A percentile compares a stretch with the other conserved stretches of the same genome.
Evolutionary conservation across 2,888 invertebrate species (phyloP).

Genomic region (Ptychoptera contaminata): DNA sequence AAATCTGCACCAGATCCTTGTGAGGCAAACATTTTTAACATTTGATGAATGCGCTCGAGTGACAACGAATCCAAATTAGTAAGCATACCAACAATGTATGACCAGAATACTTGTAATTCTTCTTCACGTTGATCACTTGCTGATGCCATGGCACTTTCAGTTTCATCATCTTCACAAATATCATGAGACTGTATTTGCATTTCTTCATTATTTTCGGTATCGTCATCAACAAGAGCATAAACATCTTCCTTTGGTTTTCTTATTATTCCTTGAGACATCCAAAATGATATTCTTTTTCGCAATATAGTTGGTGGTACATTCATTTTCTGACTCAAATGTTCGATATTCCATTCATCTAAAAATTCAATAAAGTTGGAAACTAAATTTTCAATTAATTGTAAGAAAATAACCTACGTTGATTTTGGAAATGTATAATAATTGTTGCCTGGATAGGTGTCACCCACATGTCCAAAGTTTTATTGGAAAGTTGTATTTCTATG

Average conservation of each 20-base stretch:
- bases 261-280: conserved; percentile 86
- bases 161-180: conserved; percentile 75
- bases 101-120: conserved; percentile 75
- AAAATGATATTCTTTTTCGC: conserved; percentile 75
- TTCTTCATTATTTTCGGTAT: conserved; percentile 37
- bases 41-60: conserved; percentile 84
- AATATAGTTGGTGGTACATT: conserved; percentile 76
- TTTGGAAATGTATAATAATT: conserved; percentile 84
- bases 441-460: conserved; percentile 90
- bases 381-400: no score
- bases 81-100: conserved; percentile 92
- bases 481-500: conserved; percentile 76
- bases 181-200: conserved; percentile 35
- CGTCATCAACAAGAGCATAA: conserved; percentile 56
- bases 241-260: conserved; percentile 59
- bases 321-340: conserved; percentile 70
- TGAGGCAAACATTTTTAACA: conserved; percentile 92
- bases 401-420: conserved; percentile 42
- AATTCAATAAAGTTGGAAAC: conserved; percentile 9
- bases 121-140: conserved; percentile 88
- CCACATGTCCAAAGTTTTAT: conserved; percentile 59
- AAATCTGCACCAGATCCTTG: conserved; percentile 84
- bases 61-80: conserved; percentile 86
- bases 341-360: conserved; percentile 66
- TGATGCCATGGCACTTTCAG: conserved; percentile 88